Conservation (phyloP, 2,113 vertebrate species). For the Acrocephalus kingi region DNA sequence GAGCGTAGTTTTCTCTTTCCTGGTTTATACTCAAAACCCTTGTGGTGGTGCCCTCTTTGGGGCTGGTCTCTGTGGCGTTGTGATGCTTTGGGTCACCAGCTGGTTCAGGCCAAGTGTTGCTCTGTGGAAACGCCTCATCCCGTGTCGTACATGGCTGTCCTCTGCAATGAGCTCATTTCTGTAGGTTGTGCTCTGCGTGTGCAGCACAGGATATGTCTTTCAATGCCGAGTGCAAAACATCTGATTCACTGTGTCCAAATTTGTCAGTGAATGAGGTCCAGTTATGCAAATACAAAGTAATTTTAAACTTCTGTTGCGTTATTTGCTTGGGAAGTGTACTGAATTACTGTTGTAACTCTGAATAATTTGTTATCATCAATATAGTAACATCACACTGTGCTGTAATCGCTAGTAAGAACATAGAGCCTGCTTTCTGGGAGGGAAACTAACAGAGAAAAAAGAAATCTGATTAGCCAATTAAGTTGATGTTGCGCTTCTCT, state of each 20-base stretch:
- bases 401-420: neutral
- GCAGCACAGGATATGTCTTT: fast-evolving
- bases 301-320: neutral
- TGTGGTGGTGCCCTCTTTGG: neutral
- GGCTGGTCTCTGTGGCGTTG: neutral
- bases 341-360: neutral
- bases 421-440: neutral
- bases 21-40: neutral
- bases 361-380: neutral
- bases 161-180: neutral
- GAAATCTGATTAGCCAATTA: neutral
- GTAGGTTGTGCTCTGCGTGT: neutral
- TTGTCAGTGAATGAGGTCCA: neutral
- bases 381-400: neutral
- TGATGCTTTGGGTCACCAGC: neutral
- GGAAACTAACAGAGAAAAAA: neutral
- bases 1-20: neutral
- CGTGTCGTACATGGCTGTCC: fast-evolving
- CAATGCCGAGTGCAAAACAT: neutral
- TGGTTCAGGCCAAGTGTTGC: fast-evolving
- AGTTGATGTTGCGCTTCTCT: neutral
- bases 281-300: neutral
- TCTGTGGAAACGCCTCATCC: neutral
- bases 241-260: neutral
- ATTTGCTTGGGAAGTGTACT: neutral